Evolutionary conservation across 2,888 invertebrate species (phyloP).

Genomic region (Aphidius colemani): DNA sequence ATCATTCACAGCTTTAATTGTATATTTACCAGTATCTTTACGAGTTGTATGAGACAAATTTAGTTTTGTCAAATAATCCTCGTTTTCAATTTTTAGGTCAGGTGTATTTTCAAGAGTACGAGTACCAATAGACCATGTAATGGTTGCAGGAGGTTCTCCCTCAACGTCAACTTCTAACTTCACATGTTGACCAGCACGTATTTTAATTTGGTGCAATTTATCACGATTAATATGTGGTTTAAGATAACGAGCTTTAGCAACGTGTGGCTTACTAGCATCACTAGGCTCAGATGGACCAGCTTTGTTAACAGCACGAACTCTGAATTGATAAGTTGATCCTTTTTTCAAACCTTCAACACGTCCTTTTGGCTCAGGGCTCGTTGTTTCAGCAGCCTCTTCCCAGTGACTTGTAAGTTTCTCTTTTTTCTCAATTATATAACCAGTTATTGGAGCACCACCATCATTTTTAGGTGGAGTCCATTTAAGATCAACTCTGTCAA

Average conservation of each 20-base stretch:
- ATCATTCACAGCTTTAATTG: constrained; percentile 88
- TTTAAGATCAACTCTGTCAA: constrained; percentile 83
- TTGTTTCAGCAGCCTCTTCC: constrained; percentile 72
- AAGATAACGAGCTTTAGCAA: constrained; percentile 85
- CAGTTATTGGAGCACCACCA: constrained; percentile 81
- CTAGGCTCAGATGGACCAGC: constrained; percentile 92
- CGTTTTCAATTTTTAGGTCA: constrained; percentile 80
- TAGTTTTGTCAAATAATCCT: constrained; percentile 89
- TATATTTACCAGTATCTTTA: constrained; percentile 88
- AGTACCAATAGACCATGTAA: constrained; percentile 77
- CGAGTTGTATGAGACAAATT: constrained; percentile 80
- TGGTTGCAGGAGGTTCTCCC: constrained; percentile 95
- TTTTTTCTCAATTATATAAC: constrained; percentile 88
- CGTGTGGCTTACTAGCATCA: constrained; percentile 84
- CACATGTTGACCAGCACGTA: constrained; percentile 88
- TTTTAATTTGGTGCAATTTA: constrained; percentile 84
- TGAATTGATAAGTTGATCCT: constrained; percentile 92
- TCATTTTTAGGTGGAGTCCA: constrained; percentile 80
- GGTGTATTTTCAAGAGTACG: constrained; percentile 71
- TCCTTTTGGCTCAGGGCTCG: constrained; percentile 80
- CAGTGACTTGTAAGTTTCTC: constrained; percentile 77
- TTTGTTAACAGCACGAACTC: constrained; percentile 93
- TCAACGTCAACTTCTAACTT: constrained; percentile 92
- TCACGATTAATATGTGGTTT: constrained; percentile 95
- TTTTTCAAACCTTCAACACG: constrained; percentile 84